A percentile compares a stretch with the other conserved stretches of the same genome.
Conservation (phyloP, 2,888 invertebrate genomes). For the Tribolium freemani region DNA sequence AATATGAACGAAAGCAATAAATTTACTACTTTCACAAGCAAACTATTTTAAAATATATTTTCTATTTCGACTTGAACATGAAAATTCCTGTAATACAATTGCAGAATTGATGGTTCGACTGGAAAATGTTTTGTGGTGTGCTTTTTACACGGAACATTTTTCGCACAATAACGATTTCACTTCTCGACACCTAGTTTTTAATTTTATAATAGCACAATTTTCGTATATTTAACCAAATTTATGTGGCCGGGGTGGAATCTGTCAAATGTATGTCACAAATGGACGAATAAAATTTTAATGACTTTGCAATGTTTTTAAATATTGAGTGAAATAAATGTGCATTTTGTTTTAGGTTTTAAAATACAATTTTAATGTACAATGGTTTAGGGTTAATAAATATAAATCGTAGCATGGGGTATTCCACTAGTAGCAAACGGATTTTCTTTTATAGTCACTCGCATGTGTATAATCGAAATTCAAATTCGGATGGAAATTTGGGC, state of each 20-base stretch:
- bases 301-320: not conserved
- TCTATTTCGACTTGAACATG: not conserved
- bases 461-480: conserved; percentile 23
- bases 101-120: not conserved
- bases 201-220: not conserved
- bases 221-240: not conserved
- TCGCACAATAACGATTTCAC: not conserved
- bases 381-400: not conserved
- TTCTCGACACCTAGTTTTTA: not conserved
- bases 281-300: not conserved
- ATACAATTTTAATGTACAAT: not conserved
- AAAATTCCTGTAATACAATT: not conserved
- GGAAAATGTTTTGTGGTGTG: not conserved
- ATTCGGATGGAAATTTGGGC: conserved; percentile 25
- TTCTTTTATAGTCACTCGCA: not conserved
- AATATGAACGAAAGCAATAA: not conserved
- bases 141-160: not conserved
- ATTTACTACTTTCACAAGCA: not conserved
- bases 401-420: not conserved
- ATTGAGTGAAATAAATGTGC: not conserved
- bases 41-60: not conserved
- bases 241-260: not conserved
- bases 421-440: not conserved
- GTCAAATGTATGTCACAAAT: not conserved
- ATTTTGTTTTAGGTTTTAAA: no score